Percentiles rank a stretch among this genome's conserved stretches.
These are phyloP conservation scores for Drosophila pegasa DNA, from an alignment of 2,888 invertebrate genomes.

Conservation along the genomic window DNA sequence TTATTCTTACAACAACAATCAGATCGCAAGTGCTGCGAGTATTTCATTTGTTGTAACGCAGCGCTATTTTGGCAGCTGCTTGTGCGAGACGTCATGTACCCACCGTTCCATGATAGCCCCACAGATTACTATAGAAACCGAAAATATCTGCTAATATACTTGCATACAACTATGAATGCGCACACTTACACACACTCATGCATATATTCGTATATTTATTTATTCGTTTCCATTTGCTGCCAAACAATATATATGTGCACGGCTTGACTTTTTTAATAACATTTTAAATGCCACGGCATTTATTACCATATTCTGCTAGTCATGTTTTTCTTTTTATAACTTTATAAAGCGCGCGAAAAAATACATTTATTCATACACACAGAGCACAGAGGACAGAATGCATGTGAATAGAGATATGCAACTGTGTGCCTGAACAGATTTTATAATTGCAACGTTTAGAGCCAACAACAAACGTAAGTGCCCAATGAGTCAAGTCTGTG, in stretches of 20 bases:
- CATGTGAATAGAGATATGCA: constrained; percentile 33
- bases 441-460: constrained; percentile 62
- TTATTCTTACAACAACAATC: constrained; percentile 65
- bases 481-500: constrained; percentile 52
- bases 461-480: constrained; percentile 36
- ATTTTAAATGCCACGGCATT: constrained; percentile 80
- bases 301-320: constrained; percentile 75
- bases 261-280: constrained; percentile 70
- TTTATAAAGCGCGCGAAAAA: constrained; percentile 66
- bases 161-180: constrained; percentile 14
- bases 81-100: constrained; percentile 65
- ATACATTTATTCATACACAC: constrained; percentile 29
- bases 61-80: constrained; percentile 64
- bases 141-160: constrained; percentile 6
- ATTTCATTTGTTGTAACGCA: constrained; percentile 62
- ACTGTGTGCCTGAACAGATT: constrained; percentile 67
- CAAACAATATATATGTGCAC: constrained; percentile 69
- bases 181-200: too few species aligned
- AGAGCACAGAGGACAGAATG: constrained; percentile 10
- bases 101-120: constrained; percentile 32
- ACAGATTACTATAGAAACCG: constrained; percentile 24
- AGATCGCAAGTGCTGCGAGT: constrained; percentile 61
- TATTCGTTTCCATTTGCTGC: constrained; percentile 60
- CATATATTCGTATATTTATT: constrained; percentile 31
- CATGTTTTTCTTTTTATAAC: constrained; percentile 69